Percentiles rank a stretch among this genome's conserved stretches.
Evolutionary conservation across 2,113 vertebrate genomes (phyloP).

Genomic region (Corynorhinus townsendii): DNA sequence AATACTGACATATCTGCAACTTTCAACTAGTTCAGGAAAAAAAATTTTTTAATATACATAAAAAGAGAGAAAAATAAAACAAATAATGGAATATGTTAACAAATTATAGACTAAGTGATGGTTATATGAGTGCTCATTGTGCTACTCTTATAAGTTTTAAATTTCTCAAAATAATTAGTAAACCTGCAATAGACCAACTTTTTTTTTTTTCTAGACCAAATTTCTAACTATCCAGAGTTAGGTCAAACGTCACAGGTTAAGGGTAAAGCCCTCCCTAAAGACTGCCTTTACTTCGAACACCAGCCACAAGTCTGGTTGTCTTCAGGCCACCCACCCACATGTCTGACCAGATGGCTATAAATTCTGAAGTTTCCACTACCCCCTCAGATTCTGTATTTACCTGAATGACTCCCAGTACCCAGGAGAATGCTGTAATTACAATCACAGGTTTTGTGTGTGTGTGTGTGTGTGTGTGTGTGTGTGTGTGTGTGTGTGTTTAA

Average conservation of each 20-base stretch:
- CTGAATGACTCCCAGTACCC: neutral
- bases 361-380: neutral
- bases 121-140: neutral
- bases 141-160: neutral
- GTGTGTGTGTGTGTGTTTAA: too few relatives aligned
- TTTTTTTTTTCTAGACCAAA: neutral
- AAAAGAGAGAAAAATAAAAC: slow-evolving; percentile 12
- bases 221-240: neutral
- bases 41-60: neutral
- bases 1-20: neutral
- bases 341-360: neutral
- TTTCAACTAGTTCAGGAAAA: neutral
- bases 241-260: neutral
- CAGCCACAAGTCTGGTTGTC: neutral
- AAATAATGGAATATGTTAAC: neutral
- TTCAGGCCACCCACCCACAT: too few relatives aligned
- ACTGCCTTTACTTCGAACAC: neutral
- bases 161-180: neutral
- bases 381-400: neutral
- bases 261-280: neutral
- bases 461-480: too few relatives aligned
- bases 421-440: neutral
- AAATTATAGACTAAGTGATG: neutral
- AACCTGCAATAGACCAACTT: neutral
- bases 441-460: too few relatives aligned